These are phyloP conservation scores for Morpho helenor DNA, from an alignment of 2,888 invertebrate species.

Conservation along the genomic window DNA sequence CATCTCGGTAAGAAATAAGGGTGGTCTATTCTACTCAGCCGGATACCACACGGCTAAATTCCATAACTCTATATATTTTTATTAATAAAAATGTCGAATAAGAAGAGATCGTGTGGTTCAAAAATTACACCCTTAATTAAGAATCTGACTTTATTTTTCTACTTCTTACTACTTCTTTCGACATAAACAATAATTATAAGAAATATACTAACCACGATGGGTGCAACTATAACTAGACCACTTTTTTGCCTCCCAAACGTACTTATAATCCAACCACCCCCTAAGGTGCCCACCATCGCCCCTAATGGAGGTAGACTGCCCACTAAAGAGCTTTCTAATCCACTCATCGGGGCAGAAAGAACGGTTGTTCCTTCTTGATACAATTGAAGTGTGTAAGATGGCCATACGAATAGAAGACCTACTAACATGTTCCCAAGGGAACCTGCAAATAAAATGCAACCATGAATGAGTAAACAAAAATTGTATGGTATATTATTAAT, in stretches of 20 bases:
- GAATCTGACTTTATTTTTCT: too few relatives aligned
- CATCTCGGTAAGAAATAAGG: too few relatives aligned
- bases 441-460: conserved; percentile 36
- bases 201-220: conserved; percentile 56
- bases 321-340: conserved; percentile 71
- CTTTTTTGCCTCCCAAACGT: conserved; percentile 74
- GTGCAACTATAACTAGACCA: conserved; percentile 71
- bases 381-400: conserved; percentile 74
- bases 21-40: too few relatives aligned
- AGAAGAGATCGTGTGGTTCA: too few relatives aligned
- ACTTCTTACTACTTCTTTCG: too few relatives aligned
- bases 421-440: conserved; percentile 46
- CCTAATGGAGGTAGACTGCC: conserved; percentile 77
- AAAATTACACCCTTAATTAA: too few relatives aligned
- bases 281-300: conserved; percentile 67
- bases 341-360: conserved; percentile 60
- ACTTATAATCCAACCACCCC: conserved; percentile 67
- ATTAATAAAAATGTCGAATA: too few relatives aligned
- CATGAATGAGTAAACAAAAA: too few relatives aligned
- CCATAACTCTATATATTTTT: too few relatives aligned
- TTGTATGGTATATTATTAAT: too few relatives aligned
- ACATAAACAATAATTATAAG: too few relatives aligned
- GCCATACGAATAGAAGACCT: conserved; percentile 74
- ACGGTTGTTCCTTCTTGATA: conserved; percentile 62
- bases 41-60: too few relatives aligned